Conservation (phyloP, 1,140 invertebrate genomes). For the Tribolium madens region DNA sequence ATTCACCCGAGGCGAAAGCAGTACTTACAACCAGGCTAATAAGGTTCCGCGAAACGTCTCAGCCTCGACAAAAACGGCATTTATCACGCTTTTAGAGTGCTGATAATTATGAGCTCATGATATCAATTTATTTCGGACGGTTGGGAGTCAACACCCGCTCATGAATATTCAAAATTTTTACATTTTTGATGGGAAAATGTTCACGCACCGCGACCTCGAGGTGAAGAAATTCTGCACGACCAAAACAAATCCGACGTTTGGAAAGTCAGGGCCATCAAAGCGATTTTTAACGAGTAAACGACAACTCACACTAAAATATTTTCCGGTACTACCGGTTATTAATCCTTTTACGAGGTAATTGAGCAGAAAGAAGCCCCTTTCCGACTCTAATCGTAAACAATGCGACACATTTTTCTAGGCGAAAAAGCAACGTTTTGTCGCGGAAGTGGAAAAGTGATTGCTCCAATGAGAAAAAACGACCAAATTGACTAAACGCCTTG, state of each 20-base stretch:
- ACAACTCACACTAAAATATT: neutral
- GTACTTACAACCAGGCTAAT: slow-evolving; percentile 14
- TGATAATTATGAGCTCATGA: neutral
- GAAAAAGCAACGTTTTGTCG: no score
- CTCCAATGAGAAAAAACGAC: slow-evolving; percentile 3
- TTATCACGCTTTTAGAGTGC: slow-evolving; percentile 5
- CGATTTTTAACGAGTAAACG: neutral
- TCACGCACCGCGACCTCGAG: neutral
- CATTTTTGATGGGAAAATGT: no score
- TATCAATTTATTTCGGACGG: neutral
- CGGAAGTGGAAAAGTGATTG: slow-evolving; percentile 27
- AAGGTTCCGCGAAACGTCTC: slow-evolving; percentile 10
- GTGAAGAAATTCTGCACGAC: neutral
- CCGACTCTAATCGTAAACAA: neutral
- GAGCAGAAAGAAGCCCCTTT: neutral
- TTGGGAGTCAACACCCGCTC: neutral
- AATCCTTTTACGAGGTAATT: slow-evolving; percentile 13
- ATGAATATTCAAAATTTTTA: neutral
- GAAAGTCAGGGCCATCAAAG: neutral
- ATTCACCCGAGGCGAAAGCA: slow-evolving; percentile 16
- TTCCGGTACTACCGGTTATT: slow-evolving; percentile 11
- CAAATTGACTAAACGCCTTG: slow-evolving; percentile 7
- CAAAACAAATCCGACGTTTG: neutral
- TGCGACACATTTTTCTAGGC: neutral
- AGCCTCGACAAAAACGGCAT: slow-evolving; percentile 8